Conservation (phyloP, 2,797 vertebrate genomes). For the Cryptoprocta ferox region DNA sequence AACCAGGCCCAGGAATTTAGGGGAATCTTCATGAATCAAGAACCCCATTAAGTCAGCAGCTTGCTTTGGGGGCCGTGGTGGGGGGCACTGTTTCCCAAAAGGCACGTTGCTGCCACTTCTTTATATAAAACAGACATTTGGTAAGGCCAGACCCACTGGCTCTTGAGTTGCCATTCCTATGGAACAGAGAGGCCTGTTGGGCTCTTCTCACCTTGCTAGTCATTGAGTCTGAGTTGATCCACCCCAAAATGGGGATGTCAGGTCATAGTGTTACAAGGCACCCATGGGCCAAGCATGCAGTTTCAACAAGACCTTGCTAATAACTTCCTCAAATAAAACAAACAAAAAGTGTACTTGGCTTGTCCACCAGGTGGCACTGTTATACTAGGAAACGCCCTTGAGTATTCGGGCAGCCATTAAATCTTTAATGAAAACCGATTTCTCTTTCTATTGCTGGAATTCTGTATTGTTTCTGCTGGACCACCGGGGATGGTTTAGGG, state of each 20-base stretch:
- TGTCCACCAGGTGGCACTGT: conserved; percentile 52
- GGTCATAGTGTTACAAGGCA: neutral
- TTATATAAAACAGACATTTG: neutral
- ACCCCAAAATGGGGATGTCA: neutral
- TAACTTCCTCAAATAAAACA: neutral
- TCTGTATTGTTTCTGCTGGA: neutral
- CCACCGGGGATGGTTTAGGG: neutral
- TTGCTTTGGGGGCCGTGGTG: neutral
- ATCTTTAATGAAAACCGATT: neutral
- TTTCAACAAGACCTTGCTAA: neutral
- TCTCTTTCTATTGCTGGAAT: neutral
- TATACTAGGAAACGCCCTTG: neutral
- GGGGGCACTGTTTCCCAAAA: neutral
- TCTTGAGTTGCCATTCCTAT: neutral
- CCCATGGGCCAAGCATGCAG: too few species aligned
- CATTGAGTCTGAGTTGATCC: neutral
- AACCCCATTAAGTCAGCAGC: neutral
- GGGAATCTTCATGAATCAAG: neutral
- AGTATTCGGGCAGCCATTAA: neutral
- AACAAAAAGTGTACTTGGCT: neutral
- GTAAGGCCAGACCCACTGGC: neutral
- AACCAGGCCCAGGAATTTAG: neutral
- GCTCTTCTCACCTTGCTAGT: neutral
- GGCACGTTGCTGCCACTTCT: neutral
- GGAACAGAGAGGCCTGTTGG: neutral